Conservation (phyloP, 1,140 invertebrate species). For the Ephestia elutella region DNA sequence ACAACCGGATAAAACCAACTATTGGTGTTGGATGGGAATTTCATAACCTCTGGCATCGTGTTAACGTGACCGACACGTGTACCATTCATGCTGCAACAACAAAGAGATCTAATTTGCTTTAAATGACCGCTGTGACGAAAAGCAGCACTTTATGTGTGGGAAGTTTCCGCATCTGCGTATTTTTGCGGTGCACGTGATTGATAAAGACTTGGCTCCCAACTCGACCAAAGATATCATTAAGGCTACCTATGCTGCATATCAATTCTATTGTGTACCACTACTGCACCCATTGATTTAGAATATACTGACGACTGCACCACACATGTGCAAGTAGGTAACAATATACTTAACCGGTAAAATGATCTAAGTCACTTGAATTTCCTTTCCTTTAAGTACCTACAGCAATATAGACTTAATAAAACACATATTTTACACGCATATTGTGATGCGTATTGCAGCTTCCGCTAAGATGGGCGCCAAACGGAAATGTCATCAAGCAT, state of each 20-base stretch:
- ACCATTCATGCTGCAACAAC: neutral
- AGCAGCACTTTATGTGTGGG: neutral
- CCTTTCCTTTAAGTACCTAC: no score
- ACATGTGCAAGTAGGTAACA: no score
- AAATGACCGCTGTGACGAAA: conserved; percentile 1
- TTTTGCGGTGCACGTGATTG: neutral
- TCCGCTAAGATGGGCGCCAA: neutral
- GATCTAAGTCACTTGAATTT: no score
- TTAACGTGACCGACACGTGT: neutral
- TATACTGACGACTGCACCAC: no score
- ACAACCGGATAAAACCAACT: neutral
- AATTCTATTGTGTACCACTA: no score
- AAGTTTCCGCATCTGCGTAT: neutral
- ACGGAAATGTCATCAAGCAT: neutral
- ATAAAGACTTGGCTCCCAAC: neutral
- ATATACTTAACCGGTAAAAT: no score
- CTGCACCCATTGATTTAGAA: no score
- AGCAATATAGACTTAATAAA: no score
- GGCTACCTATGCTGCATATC: no score
- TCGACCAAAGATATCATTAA: neutral
- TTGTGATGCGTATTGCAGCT: neutral
- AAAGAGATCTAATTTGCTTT: conserved; percentile 4
- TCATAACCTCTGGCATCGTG: neutral
- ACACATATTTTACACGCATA: neutral
- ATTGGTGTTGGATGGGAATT: neutral